phyloP scores from a whole-genome alignment of 2,888 invertebrate genomes.

The Synanthedon vespiformis region DNA sequence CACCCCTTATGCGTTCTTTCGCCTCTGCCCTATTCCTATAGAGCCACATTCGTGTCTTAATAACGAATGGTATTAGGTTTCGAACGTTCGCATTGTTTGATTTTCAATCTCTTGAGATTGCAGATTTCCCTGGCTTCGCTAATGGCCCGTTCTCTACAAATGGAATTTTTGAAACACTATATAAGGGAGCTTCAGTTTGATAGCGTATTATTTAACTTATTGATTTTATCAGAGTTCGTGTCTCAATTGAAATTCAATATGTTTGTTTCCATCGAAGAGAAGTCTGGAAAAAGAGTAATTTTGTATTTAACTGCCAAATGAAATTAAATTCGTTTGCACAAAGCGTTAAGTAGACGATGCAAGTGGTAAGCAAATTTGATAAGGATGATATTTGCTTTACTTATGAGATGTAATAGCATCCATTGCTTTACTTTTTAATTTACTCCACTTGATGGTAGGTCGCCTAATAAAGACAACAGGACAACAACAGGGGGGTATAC shows the following conservation, averaged over 20 bases:
- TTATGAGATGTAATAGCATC: no score
- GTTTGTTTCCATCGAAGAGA: slow-evolving; percentile 22
- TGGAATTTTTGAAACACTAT: slow-evolving; percentile 42
- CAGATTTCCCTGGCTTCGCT: slow-evolving; percentile 42
- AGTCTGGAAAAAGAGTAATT: slow-evolving; percentile 29
- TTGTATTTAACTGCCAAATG: slow-evolving; percentile 48
- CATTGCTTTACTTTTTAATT: no score
- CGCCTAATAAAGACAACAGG: no score
- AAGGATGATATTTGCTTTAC: slow-evolving; percentile 12
- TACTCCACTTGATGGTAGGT: no score
- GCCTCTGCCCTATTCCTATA: slow-evolving; percentile 48
- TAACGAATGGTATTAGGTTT: slow-evolving; percentile 60
- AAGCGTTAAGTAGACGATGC: slow-evolving; percentile 13
- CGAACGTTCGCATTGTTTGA: slow-evolving; percentile 54
- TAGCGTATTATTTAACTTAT: slow-evolving; percentile 41
- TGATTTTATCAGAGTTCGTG: slow-evolving; percentile 24
- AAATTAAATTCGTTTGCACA: slow-evolving; percentile 47
- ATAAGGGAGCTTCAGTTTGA: slow-evolving; percentile 18
- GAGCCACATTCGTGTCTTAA: slow-evolving; percentile 64
- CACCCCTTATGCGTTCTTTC: slow-evolving; percentile 33
- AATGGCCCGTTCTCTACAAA: slow-evolving; percentile 41
- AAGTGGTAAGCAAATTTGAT: slow-evolving; percentile 30
- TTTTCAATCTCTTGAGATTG: slow-evolving; percentile 56
- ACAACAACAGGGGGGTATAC: no score
- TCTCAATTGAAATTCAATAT: slow-evolving; percentile 20